Evolutionary conservation across 2,888 invertebrate genomes (phyloP), one percentile per base, ranked within the genome.

Genomic region (Papilio demoleus): DNA sequence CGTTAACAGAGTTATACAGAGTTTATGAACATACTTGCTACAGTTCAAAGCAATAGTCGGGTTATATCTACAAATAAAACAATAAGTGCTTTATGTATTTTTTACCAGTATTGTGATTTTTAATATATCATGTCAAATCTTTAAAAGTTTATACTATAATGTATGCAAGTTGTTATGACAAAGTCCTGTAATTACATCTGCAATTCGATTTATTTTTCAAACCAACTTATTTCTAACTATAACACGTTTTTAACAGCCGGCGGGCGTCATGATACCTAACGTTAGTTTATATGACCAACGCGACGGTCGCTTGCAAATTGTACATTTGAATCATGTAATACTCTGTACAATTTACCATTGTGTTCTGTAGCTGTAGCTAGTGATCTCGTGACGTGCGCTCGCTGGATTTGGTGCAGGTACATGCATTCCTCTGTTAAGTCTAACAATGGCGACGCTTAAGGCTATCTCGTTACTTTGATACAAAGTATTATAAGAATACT

Each of bases 281-380:
- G 17, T 50, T n/a, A 12, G 24, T 14, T 24, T 1, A 14, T 14
- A 14, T 14, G 14, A 27, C 24, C 4, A 17, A 14, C 27, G 24
- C 14, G 14, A 14, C 5, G 14, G 27, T 14, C 19, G 19, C n/a
- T 50, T 24, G 27, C 34, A 34, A 59, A 36, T 22, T 12, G 19
- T 59, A 58, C 73, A 68, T 74, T 74, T 80, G 77, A 79, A 76
- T 79, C 76, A 77, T 70, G 66, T 68, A 72, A 74, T 75, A 74
- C 74, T 74, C n/a, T n/a, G n/a, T n/a, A n/a, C n/a, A n/a, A n/a
- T n/a, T n/a, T n/a, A n/a, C n/a, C 70, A 79, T 81, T 82, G 81
- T 81, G 75, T 80, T 76, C 73, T 67, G 68, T 63, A 73, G 64
- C 70, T 71, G 70, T 71, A n/a, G n/a, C n/a, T n/a, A n/a, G n/a